These are phyloP conservation scores for Hybognathus amarus DNA, from an alignment of 2,797 vertebrate genomes.

Conservation along the genomic window DNA sequence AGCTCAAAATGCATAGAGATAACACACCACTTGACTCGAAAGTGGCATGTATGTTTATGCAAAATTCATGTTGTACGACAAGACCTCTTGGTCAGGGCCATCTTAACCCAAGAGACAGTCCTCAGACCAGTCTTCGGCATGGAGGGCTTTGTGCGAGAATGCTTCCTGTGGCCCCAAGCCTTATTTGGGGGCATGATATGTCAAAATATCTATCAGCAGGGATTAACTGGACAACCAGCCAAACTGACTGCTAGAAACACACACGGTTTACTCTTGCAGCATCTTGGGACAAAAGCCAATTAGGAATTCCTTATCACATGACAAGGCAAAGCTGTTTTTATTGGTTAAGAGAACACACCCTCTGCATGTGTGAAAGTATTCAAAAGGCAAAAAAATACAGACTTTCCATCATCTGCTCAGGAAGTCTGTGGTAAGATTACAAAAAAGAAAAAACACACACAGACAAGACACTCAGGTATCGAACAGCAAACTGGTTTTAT, in stretches of 20 bases:
- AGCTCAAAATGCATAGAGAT: too few species aligned
- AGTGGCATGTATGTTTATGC: too few species aligned
- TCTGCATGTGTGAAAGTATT: constrained; percentile 2
- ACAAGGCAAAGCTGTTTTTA: constrained; percentile 7
- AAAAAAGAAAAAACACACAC: background rate
- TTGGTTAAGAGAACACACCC: constrained; percentile 36
- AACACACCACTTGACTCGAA: too few species aligned
- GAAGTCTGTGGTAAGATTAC: constrained; percentile 33
- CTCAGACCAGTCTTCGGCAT: too few species aligned
- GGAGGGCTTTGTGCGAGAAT: too few species aligned
- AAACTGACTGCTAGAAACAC: background rate
- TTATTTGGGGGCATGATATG: too few species aligned
- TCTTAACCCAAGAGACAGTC: too few species aligned
- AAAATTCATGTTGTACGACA: too few species aligned
- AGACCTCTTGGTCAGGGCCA: too few species aligned
- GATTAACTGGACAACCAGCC: background rate
- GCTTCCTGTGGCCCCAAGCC: too few species aligned
- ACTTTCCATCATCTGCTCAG: background rate
- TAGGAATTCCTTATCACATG: constrained; percentile 5
- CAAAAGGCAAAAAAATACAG: background rate
- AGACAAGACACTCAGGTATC: too few species aligned
- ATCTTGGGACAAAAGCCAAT: constrained; percentile 22
- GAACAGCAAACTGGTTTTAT: background rate
- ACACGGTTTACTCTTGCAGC: background rate
- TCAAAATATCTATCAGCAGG: background rate